Evolutionary conservation across 2,888 invertebrate species (phyloP).

Genomic region (Aspidiotus destructor): DNA sequence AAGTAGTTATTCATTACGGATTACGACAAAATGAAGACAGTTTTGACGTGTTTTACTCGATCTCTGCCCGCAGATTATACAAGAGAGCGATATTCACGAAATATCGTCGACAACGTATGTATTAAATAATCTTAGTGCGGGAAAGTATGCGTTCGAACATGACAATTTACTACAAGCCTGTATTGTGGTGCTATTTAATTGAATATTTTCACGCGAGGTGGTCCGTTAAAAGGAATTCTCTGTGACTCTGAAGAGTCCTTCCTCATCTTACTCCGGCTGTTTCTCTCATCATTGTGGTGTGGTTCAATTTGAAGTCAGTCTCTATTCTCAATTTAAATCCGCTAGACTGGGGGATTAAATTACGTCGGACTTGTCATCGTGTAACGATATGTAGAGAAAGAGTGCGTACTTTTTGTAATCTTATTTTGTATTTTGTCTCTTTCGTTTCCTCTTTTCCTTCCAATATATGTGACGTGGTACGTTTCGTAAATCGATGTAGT

Average conservation of each 20-base stretch:
- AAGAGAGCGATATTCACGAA: too few species aligned
- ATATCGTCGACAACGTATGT: too few species aligned
- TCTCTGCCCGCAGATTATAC: too few species aligned
- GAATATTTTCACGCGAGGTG: constrained; percentile 4
- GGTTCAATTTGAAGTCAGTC: constrained; percentile 5
- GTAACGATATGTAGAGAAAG: constrained; percentile 2
- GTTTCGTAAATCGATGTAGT: too few species aligned
- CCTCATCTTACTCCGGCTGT: neutral
- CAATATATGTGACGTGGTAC: too few species aligned
- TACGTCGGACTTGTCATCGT: constrained; percentile 9
- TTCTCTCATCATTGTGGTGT: neutral
- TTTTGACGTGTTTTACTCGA: too few species aligned
- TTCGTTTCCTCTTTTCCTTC: too few species aligned
- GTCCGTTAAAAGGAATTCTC: neutral
- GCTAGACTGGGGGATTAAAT: constrained; percentile 13
- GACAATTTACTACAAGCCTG: too few species aligned
- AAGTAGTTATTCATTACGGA: too few species aligned
- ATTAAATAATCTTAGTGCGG: too few species aligned
- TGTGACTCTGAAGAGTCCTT: neutral
- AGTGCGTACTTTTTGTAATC: neutral
- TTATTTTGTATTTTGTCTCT: neutral
- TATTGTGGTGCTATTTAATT: neutral
- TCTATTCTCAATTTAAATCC: constrained; percentile 9
- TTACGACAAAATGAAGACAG: too few species aligned
- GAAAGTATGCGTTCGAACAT: too few species aligned